These are phyloP conservation scores for Apis laboriosa DNA, from an alignment of 1,140 invertebrate species.

Conservation along the genomic window DNA sequence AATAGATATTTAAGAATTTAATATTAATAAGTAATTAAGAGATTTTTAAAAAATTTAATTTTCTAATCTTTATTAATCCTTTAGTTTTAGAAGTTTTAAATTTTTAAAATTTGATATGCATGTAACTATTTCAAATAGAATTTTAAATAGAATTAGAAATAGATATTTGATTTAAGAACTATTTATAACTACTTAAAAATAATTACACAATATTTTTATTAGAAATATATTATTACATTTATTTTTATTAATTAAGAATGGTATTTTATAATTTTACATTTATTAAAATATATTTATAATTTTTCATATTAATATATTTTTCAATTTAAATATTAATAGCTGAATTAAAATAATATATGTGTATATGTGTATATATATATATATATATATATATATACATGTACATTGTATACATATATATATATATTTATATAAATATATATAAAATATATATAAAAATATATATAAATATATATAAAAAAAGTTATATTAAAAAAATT, in stretches of 20 bases:
- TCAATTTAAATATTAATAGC: conserved; percentile 52
- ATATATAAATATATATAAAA: conserved; percentile 5
- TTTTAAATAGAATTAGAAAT: neutral
- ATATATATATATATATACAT: neutral
- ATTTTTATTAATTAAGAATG: conserved; percentile 27
- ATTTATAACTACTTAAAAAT: neutral
- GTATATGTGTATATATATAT: neutral
- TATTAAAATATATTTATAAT: conserved; percentile 31
- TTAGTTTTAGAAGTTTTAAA: neutral
- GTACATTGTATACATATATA: too few relatives aligned
- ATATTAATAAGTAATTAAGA: neutral
- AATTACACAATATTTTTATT: neutral
- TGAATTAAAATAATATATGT: conserved; percentile 33
- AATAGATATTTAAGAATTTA: neutral
- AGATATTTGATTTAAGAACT: neutral
- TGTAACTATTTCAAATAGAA: neutral
- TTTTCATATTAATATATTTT: conserved; percentile 21
- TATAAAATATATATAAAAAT: conserved; percentile 16
- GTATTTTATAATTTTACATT: conserved; percentile 26
- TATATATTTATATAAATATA: too few relatives aligned
- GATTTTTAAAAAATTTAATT: neutral
- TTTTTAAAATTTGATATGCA: neutral
- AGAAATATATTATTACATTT: conserved; percentile 15
- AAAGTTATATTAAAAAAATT: too few relatives aligned
- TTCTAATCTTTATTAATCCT: neutral